Conservation (phyloP, 2,888 invertebrate genomes). For the Pollenia amentaria region DNA sequence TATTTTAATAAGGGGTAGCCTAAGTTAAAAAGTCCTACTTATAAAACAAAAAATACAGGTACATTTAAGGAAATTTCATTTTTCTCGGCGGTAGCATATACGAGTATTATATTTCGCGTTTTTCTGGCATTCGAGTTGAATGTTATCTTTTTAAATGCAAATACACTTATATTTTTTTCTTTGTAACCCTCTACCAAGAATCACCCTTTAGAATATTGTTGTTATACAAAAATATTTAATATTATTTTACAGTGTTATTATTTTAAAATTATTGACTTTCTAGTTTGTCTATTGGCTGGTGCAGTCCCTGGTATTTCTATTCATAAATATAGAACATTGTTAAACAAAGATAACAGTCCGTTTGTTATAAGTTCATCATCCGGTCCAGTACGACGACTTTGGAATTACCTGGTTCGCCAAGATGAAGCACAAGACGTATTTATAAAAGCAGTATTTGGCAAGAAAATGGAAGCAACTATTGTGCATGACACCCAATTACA, state of each 20-base stretch:
- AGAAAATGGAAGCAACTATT: slow-evolving; percentile 65
- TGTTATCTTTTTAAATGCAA: no score
- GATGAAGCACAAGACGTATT: slow-evolving; percentile 97
- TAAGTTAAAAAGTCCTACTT: no score
- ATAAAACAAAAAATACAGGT: no score
- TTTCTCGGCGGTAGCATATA: no score
- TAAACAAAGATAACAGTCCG: slow-evolving; percentile 97
- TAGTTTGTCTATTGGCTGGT: slow-evolving; percentile 93
- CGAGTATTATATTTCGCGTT: no score
- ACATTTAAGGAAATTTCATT: no score
- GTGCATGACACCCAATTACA: slow-evolving; percentile 35
- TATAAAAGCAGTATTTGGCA: slow-evolving; percentile 97
- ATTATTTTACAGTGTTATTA: not conserved
- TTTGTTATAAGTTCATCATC: slow-evolving; percentile 91
- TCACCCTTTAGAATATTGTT: no score
- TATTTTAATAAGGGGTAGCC: no score
- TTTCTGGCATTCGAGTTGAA: no score
- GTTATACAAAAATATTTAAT: no score
- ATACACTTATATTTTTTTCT: no score
- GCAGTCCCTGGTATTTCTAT: slow-evolving; percentile 92
- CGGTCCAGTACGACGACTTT: slow-evolving; percentile 92
- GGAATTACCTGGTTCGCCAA: slow-evolving; percentile 97
- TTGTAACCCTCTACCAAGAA: no score
- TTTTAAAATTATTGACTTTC: not conserved
- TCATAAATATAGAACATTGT: slow-evolving; percentile 95